These are phyloP conservation scores for Cotesia vestalis DNA, from an alignment of 1,140 invertebrate genomes.

Conservation along the genomic window DNA sequence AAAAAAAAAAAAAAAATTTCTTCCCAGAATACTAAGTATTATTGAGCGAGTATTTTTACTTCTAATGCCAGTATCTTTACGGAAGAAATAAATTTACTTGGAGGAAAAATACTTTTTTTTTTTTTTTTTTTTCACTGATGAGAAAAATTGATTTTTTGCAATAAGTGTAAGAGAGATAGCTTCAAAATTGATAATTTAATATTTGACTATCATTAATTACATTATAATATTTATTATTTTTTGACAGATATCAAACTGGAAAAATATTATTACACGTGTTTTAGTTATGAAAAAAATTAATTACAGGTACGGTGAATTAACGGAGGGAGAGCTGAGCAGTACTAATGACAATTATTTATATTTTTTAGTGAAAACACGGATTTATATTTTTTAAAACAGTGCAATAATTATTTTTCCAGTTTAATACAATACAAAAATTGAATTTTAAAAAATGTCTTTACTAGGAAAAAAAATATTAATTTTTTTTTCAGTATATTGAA, in stretches of 20 bases:
- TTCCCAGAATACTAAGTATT: too few relatives aligned
- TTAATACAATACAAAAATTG: conserved; percentile 20
- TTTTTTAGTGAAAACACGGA: too few relatives aligned
- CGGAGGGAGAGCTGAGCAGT: conserved; percentile 41
- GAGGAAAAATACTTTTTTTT: too few relatives aligned
- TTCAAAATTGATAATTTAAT: conserved; percentile 45
- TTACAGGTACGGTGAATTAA: conserved; percentile 54
- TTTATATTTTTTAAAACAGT: conserved; percentile 43
- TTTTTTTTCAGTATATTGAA: background rate
- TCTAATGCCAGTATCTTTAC: too few relatives aligned
- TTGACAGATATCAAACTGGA: conserved; percentile 52
- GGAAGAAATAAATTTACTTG: too few relatives aligned
- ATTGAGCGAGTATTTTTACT: too few relatives aligned
- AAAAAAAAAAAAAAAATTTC: too few relatives aligned
- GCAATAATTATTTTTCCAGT: conserved; percentile 65
- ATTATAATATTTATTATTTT: background rate
- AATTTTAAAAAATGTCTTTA: too few relatives aligned
- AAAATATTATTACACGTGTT: conserved; percentile 59
- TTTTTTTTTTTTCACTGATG: conserved; percentile 21
- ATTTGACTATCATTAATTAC: too few relatives aligned
- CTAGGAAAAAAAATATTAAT: background rate
- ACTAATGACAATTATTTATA: conserved; percentile 36
- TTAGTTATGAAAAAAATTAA: conserved; percentile 47
- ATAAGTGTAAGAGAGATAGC: conserved; percentile 37
- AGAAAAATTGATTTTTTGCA: conserved; percentile 31